Conservation (phyloP, 2,888 invertebrate genomes). For the Sinodicranocentrus sp. region DNA sequence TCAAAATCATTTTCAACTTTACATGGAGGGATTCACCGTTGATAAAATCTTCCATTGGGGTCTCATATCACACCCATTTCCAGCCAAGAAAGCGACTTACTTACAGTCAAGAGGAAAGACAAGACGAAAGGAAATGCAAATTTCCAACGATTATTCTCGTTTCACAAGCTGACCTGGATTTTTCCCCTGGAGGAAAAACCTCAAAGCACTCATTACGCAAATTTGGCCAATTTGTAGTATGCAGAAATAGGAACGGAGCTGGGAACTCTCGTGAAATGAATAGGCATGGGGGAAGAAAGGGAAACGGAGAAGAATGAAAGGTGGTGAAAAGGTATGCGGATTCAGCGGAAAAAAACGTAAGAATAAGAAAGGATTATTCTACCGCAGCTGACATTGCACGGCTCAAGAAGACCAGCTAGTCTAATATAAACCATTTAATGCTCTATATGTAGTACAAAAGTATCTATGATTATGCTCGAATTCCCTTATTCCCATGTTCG, state of each 20-base stretch:
- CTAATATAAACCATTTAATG: too few species aligned
- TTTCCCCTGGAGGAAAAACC: slow-evolving; percentile 28
- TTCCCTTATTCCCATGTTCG: slow-evolving; percentile 5
- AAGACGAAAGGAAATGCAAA: slow-evolving; percentile 18
- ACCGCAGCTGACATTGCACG: too few species aligned
- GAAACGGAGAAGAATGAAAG: slow-evolving; percentile 12
- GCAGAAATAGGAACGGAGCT: slow-evolving; percentile 1
- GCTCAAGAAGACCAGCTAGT: too few species aligned
- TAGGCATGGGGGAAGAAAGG: not conserved
- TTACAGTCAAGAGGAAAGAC: not conserved
- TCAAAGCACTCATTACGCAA: slow-evolving; percentile 58
- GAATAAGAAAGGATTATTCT: too few species aligned
- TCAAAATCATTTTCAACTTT: too few species aligned
- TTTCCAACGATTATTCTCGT: not conserved
- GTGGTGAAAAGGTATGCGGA: slow-evolving; percentile 26
- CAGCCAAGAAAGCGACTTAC: too few species aligned
- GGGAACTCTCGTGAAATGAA: slow-evolving; percentile 3
- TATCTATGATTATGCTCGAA: not conserved
- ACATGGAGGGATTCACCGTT: too few species aligned
- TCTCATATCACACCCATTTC: too few species aligned
- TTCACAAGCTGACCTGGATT: slow-evolving; percentile 24
- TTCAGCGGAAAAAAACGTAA: not conserved
- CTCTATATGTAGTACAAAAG: not conserved
- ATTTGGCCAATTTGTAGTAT: slow-evolving; percentile 55
- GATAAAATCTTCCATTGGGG: too few species aligned